Percentiles rank a stretch among this genome's conserved stretches.
Conservation (phyloP, 2,113 vertebrate genomes). For the Panthera leo region DNA sequence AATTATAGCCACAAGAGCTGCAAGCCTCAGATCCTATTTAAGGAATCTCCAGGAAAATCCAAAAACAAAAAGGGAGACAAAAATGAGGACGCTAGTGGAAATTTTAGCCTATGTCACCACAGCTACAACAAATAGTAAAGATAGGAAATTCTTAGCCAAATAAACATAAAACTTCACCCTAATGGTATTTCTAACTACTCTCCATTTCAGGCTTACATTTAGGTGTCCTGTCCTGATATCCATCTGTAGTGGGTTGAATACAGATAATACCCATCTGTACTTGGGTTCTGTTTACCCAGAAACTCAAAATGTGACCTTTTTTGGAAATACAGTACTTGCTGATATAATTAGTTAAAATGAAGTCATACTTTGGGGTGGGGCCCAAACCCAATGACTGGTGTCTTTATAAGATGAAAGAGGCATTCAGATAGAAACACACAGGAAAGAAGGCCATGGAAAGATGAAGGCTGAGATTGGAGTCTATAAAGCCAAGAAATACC, state of each 20-base stretch:
- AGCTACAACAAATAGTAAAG: neutral
- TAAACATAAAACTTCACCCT: neutral
- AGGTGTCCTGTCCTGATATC: neutral
- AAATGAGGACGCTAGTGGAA: neutral
- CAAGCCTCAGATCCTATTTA: neutral
- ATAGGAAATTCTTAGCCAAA: neutral
- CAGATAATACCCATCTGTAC: neutral
- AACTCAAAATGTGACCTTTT: neutral
- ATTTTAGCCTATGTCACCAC: neutral
- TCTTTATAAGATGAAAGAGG: neutral
- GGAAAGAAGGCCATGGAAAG: neutral
- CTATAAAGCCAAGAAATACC: neutral
- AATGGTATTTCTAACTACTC: neutral
- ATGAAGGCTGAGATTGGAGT: neutral
- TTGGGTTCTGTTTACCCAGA: neutral
- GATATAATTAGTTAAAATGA: neutral
- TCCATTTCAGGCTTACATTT: neutral
- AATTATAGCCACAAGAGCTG: neutral
- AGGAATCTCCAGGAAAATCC: neutral
- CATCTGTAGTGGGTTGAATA: neutral
- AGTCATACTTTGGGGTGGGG: neutral
- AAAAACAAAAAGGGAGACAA: neutral
- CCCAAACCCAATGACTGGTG: neutral
- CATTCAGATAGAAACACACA: neutral
- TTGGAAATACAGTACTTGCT: neutral